A percentile compares a stretch with the other conserved stretches of the same genome.
Conservation (phyloP, 23 tunicate genomes). For the Ascidia mentula region DNA sequence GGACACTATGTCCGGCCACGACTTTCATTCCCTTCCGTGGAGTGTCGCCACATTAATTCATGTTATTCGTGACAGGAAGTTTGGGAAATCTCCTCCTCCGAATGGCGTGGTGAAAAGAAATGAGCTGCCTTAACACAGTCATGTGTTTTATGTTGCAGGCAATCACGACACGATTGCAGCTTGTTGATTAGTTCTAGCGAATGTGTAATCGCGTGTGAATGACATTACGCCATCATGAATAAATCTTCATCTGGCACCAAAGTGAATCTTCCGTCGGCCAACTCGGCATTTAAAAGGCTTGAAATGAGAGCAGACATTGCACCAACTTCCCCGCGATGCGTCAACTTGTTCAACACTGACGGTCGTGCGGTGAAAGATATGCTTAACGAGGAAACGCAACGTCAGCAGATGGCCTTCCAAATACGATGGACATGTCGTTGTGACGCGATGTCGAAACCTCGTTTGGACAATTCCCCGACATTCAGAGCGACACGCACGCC, state of each 20-base stretch:
- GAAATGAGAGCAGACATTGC: not conserved
- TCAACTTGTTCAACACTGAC: not conserved
- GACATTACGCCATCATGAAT: not conserved
- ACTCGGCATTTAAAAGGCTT: not conserved
- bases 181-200: not conserved
- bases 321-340: not conserved
- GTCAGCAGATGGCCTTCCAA: not conserved
- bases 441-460: not conserved
- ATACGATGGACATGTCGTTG: not conserved
- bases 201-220: not conserved
- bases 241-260: not conserved
- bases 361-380: not conserved
- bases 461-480: not conserved
- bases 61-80: conserved; percentile 12
- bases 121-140: not conserved
- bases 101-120: not conserved
- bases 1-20: not conserved
- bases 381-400: not conserved
- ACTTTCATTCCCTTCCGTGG: conserved; percentile 2
- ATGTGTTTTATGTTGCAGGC: not conserved
- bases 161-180: not conserved
- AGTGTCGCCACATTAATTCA: not conserved
- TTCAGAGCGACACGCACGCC: not conserved
- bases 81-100: not conserved
- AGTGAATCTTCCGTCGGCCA: not conserved